Evolutionary conservation across 2,113 vertebrate genomes (phyloP).

Genomic region (Podarcis raffonei): DNA sequence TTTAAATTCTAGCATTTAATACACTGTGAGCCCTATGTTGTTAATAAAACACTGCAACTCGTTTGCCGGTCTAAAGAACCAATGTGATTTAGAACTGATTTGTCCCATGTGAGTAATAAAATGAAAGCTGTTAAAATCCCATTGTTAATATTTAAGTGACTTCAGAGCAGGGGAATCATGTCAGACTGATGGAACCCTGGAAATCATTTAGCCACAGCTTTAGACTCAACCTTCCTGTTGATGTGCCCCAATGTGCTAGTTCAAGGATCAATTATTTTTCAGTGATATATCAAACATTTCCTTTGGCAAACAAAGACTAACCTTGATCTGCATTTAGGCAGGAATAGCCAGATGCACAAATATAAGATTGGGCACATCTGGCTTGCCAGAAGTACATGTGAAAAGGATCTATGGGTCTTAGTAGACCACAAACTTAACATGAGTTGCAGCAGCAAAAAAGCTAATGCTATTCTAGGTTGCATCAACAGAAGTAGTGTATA

Average conservation of each 20-base stretch:
- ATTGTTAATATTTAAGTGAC: conserved; percentile 23
- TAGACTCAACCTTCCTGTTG: background rate
- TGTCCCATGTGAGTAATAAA: conserved; percentile 41
- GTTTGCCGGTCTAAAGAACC: conserved; percentile 48
- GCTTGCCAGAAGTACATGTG: no score
- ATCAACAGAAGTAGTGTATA: no score
- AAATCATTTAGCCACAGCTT: background rate
- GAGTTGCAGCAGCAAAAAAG: no score
- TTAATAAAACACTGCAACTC: conserved; percentile 42
- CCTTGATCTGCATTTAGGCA: background rate
- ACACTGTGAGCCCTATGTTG: conserved; percentile 22
- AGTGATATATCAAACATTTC: background rate
- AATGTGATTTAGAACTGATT: conserved; percentile 26
- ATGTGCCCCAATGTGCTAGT: fast-evolving
- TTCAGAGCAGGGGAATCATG: conserved; percentile 11
- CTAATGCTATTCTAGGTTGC: no score
- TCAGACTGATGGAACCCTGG: background rate
- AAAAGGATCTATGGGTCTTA: no score
- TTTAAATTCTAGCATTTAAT: conserved; percentile 9
- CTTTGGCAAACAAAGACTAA: background rate
- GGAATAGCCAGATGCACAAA: no score
- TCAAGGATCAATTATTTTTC: background rate
- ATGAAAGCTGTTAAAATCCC: conserved; percentile 26
- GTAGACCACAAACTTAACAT: no score
- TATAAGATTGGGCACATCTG: no score